Evolutionary conservation across 2,888 invertebrate genomes (phyloP).

Genomic region (Pollenia labialis): DNA sequence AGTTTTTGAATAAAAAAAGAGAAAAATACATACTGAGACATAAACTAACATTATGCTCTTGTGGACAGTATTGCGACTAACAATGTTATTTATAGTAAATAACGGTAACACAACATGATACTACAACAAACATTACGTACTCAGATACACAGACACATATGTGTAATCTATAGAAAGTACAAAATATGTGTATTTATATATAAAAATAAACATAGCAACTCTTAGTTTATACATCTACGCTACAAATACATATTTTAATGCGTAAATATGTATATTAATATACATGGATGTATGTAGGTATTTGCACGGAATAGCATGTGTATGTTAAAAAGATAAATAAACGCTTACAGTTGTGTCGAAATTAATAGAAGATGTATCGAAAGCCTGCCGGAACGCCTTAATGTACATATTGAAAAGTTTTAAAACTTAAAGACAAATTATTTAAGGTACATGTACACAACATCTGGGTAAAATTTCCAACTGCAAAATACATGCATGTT

Average conservation of each 20-base stretch:
- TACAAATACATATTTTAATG: slow-evolving; percentile 49
- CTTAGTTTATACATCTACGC: background rate
- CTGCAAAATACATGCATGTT: too few relatives aligned
- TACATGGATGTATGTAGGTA: background rate
- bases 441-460: too few relatives aligned
- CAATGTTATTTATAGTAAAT: slow-evolving; percentile 72
- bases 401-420: too few relatives aligned
- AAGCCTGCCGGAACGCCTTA: too few relatives aligned
- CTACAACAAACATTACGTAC: slow-evolving; percentile 45
- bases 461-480: too few relatives aligned
- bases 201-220: slow-evolving; percentile 21
- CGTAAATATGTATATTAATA: slow-evolving; percentile 43
- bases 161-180: background rate
- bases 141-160: background rate
- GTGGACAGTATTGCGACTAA: slow-evolving; percentile 64
- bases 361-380: background rate
- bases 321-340: background rate
- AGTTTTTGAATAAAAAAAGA: background rate
- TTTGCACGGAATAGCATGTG: slow-evolving; percentile 29
- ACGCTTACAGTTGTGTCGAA: background rate
- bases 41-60: slow-evolving; percentile 64
- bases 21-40: slow-evolving; percentile 24
- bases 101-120: slow-evolving; percentile 62
- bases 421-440: too few relatives aligned
- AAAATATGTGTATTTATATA: background rate